Evolutionary conservation across 2,797 vertebrate genomes (phyloP).

Genomic region (Hozukius guyotensis): DNA sequence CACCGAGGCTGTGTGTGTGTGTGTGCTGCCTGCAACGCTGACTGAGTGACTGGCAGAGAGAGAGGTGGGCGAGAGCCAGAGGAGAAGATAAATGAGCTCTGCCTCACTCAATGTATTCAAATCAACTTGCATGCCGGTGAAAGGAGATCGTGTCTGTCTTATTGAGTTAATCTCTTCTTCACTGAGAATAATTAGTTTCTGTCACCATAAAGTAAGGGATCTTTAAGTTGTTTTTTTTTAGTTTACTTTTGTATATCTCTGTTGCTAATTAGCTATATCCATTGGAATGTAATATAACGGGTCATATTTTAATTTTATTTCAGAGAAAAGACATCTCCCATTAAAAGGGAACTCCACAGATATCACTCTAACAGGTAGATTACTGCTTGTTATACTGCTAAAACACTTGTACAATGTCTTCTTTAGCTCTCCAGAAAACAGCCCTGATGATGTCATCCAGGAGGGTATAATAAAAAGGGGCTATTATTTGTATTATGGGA

Average conservation of each 20-base stretch:
- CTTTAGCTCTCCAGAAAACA: too few species aligned
- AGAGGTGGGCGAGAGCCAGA: constrained; percentile 45
- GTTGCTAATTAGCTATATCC: constrained; percentile 3
- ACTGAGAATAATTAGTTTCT: not conserved
- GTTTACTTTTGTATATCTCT: not conserved
- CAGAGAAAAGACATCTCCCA: not conserved
- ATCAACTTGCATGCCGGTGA: constrained; percentile 28
- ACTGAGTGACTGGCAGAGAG: constrained; percentile 39
- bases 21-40: constrained; percentile 29
- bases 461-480: not conserved
- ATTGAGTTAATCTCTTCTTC: constrained; percentile 34
- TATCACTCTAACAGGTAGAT: not conserved
- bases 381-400: too few species aligned
- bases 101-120: constrained; percentile 43
- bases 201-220: not conserved
- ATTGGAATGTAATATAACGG: not conserved
- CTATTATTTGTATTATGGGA: not conserved
- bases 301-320: not conserved
- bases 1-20: not conserved
- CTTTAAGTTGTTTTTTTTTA: not conserved
- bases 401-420: rapidly evolving
- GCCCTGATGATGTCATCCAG: not conserved
- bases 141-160: constrained; percentile 16
- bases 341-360: not conserved
- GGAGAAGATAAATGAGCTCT: constrained; percentile 57